Evolutionary conservation across 2,797 vertebrate genomes (phyloP), one percentile per base, ranked within the genome.

Genomic region (Oreochromis grahami): DNA sequence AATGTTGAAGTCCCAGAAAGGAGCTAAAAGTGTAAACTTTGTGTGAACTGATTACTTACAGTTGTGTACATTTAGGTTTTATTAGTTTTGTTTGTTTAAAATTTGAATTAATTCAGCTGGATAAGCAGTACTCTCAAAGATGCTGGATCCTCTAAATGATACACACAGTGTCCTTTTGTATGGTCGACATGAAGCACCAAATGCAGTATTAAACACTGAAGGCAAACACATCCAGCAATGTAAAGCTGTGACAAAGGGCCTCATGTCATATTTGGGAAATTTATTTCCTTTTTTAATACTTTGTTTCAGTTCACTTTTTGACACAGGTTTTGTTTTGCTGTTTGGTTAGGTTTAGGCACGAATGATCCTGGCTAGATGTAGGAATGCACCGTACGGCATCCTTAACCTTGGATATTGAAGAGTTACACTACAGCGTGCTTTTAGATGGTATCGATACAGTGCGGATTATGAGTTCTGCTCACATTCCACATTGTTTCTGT

Each of bases 51-150:
- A 50, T 77, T 76, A 36, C 55, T 65, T 65, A 4, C 80, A 65
- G 56, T 48, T 82, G 74, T 32, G 24, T 7, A 13, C 60, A 60
- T 36, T 72, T 70, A 56, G 76, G 4, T 72, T 41, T 83, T 38
- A 58, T 83, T 78, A 0, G 63, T 58, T 51, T 78, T 48, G 41
- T 32, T 83, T 50, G 76, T 82, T 41, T 83, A 55, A 70, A 68
- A 21, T 55, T 0, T 10, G 2, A 82, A 65, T 52, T 15, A 24
- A 24, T 24, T 41, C 43, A 9, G 3, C n/a, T 41, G 36, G n/a
- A 41, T 0, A 68, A 41, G 24, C 24, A 24, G 13, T 9, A 43
- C 38, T 43, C 8, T 43, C 38, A 15, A 68, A 24, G 38, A 24
- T 70, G 38, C 38, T 1, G 21, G 2, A 0, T 38, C 41, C 2